A percentile compares a stretch with the other conserved stretches of the same genome.
These are phyloP conservation scores for Brachyopa scutellaris DNA, from an alignment of 2,888 invertebrate genomes.

Conservation along the genomic window DNA sequence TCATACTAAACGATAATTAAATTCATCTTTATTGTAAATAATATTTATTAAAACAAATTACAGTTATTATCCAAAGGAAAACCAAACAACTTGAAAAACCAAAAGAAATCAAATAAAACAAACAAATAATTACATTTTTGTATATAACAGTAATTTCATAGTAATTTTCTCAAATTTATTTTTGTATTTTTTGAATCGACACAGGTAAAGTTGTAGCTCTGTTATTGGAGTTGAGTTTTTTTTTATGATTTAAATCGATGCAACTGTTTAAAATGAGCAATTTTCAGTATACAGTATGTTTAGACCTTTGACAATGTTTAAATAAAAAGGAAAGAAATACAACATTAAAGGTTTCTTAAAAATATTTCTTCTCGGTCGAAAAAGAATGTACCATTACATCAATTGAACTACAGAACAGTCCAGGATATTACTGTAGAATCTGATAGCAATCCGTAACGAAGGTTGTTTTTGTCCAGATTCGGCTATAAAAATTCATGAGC, in stretches of 20 bases:
- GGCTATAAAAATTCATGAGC: too few species aligned
- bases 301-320: too few species aligned
- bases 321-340: too few species aligned
- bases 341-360: too few species aligned
- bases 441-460: too few species aligned
- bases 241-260: not conserved
- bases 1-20: constrained; percentile 66
- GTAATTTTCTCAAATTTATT: constrained; percentile 19
- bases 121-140: constrained; percentile 57
- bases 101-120: constrained; percentile 55
- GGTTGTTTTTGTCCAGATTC: too few species aligned
- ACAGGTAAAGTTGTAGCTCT: constrained; percentile 29
- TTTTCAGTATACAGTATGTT: too few species aligned
- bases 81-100: constrained; percentile 30
- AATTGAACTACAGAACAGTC: too few species aligned
- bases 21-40: constrained; percentile 71
- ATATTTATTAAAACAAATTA: constrained; percentile 53
- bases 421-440: too few species aligned
- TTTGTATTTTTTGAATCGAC: constrained; percentile 47
- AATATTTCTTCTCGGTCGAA: too few species aligned
- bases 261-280: constrained; percentile 9
- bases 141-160: constrained; percentile 41
- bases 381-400: too few species aligned
- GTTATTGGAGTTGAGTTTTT: not conserved
- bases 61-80: constrained; percentile 57